These are phyloP conservation scores for Chaetophractus vellerosus DNA, from an alignment of 2,797 vertebrate species.

Conservation along the genomic window DNA sequence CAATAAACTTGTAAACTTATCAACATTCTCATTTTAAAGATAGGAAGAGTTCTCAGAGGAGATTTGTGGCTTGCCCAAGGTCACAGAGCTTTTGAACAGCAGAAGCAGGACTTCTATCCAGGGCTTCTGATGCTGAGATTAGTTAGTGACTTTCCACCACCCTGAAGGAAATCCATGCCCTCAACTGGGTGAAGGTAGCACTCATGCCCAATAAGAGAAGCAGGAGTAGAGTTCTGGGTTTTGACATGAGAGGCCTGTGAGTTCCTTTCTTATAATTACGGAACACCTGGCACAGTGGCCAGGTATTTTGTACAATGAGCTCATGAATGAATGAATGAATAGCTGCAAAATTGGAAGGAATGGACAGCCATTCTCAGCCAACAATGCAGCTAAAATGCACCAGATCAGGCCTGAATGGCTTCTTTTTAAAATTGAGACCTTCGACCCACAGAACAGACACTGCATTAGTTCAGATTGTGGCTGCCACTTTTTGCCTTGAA, in stretches of 20 bases:
- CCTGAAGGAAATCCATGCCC: neutral
- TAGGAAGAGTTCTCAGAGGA: neutral
- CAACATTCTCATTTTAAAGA: neutral
- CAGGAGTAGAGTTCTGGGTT: neutral
- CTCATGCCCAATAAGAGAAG: neutral
- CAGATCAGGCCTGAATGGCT: neutral
- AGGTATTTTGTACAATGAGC: neutral
- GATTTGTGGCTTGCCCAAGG: neutral
- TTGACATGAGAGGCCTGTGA: neutral
- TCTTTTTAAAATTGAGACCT: slow-evolving; percentile 5
- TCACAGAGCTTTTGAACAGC: neutral
- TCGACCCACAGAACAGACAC: neutral
- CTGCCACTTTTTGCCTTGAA: neutral
- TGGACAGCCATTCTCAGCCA: neutral
- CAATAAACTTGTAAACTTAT: neutral
- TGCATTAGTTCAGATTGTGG: neutral
- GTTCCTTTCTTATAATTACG: neutral
- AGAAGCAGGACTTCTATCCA: neutral
- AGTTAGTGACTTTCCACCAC: neutral
- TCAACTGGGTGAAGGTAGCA: neutral
- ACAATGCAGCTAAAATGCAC: neutral
- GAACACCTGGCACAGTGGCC: neutral
- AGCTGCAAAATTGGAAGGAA: neutral
- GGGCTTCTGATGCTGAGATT: neutral
- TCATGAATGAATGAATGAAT: neutral